phyloP scores from a whole-genome alignment of 2,888 invertebrate species.

The Andricus quercusramuli region DNA sequence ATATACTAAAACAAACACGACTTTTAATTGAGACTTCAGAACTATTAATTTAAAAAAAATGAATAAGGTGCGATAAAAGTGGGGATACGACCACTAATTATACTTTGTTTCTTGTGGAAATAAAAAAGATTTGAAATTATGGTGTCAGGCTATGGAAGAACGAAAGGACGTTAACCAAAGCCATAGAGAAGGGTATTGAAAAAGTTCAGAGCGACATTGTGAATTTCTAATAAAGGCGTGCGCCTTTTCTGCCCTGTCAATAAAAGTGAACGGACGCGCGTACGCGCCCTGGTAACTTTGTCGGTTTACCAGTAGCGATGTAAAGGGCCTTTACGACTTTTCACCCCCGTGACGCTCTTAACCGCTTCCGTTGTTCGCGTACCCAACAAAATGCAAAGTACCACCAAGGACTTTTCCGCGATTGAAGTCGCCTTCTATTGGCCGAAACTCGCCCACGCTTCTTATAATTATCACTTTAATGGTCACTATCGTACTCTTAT shows the following conservation, averaged over 20 bases:
- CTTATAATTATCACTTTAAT: conserved; percentile 27
- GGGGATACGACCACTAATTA: not conserved
- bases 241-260: conserved; percentile 55
- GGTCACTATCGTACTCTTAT: not conserved
- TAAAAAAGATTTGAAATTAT: conserved; percentile 38
- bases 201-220: conserved; percentile 61
- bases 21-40: too few species aligned
- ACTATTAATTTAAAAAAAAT: not conserved
- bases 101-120: conserved; percentile 22
- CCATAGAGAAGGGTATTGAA: conserved; percentile 59
- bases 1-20: not conserved
- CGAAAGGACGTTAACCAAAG: conserved; percentile 41
- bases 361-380: conserved; percentile 37
- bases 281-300: conserved; percentile 47
- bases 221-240: conserved; percentile 65
- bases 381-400: conserved; percentile 36
- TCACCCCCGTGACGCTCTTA: conserved; percentile 40
- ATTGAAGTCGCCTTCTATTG: conserved; percentile 33
- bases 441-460: conserved; percentile 17
- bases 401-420: conserved; percentile 34
- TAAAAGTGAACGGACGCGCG: conserved; percentile 54
- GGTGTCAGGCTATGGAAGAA: conserved; percentile 24
- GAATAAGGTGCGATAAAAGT: not conserved
- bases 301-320: conserved; percentile 43
- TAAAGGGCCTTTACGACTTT: conserved; percentile 55